Percentiles rank a stretch among this genome's conserved stretches.
phyloP scores from a whole-genome alignment of 2,888 invertebrate genomes.

The Encarsia formosa region DNA sequence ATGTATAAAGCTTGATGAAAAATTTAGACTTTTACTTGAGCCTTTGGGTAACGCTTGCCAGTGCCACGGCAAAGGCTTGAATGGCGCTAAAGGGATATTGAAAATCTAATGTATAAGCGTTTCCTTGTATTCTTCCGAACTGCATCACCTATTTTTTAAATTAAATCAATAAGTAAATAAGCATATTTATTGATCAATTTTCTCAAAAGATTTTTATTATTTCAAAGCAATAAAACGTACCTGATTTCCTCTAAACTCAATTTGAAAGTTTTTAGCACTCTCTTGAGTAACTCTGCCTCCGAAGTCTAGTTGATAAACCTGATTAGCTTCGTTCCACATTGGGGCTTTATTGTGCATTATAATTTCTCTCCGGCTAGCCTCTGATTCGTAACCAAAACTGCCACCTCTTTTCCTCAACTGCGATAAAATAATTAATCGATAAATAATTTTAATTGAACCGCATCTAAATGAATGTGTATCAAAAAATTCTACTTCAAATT shows the following conservation, averaged over 20 bases:
- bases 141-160: slow-evolving; percentile 83
- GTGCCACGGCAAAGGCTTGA: slow-evolving; percentile 96
- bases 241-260: slow-evolving; percentile 94
- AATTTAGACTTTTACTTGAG: slow-evolving; percentile 63
- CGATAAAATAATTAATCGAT: too few relatives aligned
- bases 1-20: slow-evolving; percentile 8
- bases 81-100: slow-evolving; percentile 98
- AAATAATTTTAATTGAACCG: slow-evolving; percentile 26
- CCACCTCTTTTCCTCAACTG: slow-evolving; percentile 63
- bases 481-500: neutral
- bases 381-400: slow-evolving; percentile 39
- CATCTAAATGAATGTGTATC: neutral
- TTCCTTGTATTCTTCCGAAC: slow-evolving; percentile 97
- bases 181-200: neutral
- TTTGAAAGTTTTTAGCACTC: slow-evolving; percentile 99
- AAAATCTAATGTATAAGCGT: slow-evolving; percentile 97
- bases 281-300: slow-evolving; percentile 98
- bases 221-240: slow-evolving; percentile 57
- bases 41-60: slow-evolving; percentile 93
- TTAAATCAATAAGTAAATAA: neutral
- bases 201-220: too few relatives aligned
- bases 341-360: slow-evolving; percentile 97
- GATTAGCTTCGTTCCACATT: slow-evolving; percentile 98
- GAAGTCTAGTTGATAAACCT: slow-evolving; percentile 98
- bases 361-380: slow-evolving; percentile 62